Percentiles rank a stretch among this genome's conserved stretches.
Evolutionary conservation across 2,113 vertebrate species (phyloP).

Genomic region (Myotis brandtii): DNA sequence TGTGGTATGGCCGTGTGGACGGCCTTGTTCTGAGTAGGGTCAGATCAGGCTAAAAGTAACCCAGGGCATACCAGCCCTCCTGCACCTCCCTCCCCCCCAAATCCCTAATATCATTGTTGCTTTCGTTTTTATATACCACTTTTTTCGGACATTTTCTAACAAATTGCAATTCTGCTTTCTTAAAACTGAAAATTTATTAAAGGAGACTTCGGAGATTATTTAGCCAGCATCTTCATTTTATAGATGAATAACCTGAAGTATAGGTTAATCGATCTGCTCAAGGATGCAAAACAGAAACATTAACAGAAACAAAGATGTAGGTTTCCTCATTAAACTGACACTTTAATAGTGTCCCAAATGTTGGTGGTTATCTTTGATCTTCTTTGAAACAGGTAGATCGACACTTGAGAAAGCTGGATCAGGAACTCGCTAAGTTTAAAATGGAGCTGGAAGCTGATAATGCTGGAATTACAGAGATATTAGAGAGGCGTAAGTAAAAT

Average conservation of each 20-base stretch:
- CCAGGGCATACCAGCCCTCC: background rate
- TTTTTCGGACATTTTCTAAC: constrained; percentile 36
- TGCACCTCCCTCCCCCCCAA: background rate
- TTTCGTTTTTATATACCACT: constrained; percentile 6
- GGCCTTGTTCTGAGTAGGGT: background rate
- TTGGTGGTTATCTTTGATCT: constrained; percentile 76
- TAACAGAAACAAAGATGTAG: constrained; percentile 46
- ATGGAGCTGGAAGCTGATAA: constrained; percentile 99
- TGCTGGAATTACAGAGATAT: constrained; percentile 98
- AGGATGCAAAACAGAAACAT: constrained; percentile 7
- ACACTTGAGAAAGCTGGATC: constrained; percentile 97
- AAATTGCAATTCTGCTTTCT: constrained; percentile 46
- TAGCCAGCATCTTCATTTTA: background rate
- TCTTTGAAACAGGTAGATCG: constrained; percentile 94
- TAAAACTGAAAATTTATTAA: constrained; percentile 41
- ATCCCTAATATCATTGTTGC: background rate
- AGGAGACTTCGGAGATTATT: background rate
- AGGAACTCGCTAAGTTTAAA: constrained; percentile 99
- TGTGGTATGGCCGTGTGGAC: background rate
- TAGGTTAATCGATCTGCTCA: constrained; percentile 45
- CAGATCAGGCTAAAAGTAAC: background rate
- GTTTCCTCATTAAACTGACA: constrained; percentile 63
- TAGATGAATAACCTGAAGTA: constrained; percentile 33
- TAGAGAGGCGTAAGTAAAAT: constrained; percentile 95
- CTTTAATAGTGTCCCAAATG: constrained; percentile 64